These are phyloP conservation scores for Chaenodraco wilsoni DNA, from an alignment of 2,797 vertebrate species.

Conservation along the genomic window DNA sequence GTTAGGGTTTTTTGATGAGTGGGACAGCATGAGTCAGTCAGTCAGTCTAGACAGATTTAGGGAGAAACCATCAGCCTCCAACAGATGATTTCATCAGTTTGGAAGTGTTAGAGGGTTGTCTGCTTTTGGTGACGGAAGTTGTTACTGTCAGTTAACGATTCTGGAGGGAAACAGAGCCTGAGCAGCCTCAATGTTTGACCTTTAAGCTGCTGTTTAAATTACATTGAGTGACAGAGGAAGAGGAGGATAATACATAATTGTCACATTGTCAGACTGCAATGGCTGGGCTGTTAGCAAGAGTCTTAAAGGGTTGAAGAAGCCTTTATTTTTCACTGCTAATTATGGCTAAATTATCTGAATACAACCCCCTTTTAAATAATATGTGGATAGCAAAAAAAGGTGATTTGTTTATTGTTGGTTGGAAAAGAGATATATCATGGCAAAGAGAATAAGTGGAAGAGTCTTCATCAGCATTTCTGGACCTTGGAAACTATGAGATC, in stretches of 20 bases:
- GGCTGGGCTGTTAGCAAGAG: background rate
- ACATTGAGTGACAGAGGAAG: background rate
- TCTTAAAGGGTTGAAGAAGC: background rate
- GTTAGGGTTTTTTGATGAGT: slow-evolving; percentile 9
- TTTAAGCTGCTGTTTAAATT: slow-evolving; percentile 7
- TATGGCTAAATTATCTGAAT: background rate
- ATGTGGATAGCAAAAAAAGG: background rate
- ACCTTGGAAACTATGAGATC: background rate
- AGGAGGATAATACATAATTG: background rate
- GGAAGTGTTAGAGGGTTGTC: slow-evolving; percentile 8
- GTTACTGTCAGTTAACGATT: slow-evolving; percentile 1
- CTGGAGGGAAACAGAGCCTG: background rate
- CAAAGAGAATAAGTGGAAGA: slow-evolving; percentile 7
- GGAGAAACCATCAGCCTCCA: slow-evolving; percentile 2
- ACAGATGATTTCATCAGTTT: slow-evolving; percentile 36
- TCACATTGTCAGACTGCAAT: background rate
- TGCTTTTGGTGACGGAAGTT: background rate
- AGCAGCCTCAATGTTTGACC: background rate
- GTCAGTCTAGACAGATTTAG: background rate
- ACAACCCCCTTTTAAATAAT: background rate
- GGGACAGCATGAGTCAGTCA: background rate
- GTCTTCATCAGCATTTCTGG: background rate
- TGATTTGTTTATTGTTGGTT: background rate
- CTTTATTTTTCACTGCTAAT: background rate
- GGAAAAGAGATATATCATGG: background rate